Evolutionary conservation across 2,113 vertebrate species (phyloP), one percentile per base, ranked within the genome.

Genomic region (Halcyon senegalensis): DNA sequence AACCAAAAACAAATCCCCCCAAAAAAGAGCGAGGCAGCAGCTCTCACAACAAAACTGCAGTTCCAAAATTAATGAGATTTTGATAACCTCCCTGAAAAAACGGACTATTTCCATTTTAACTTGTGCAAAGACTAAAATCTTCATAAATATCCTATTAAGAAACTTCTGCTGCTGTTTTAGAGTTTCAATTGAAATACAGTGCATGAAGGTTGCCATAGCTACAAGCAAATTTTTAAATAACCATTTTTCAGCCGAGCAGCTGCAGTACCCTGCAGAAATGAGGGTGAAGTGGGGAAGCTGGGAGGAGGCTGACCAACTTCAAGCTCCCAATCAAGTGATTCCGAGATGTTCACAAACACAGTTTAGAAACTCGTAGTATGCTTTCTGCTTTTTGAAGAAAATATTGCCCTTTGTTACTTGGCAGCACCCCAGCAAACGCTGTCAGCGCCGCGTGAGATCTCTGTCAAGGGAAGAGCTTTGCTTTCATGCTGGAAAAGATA

Each of bases 141-240:
- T 96, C 92, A 84, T 94, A 53, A 89, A 94, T 95, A 96, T 91
- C 93, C 88, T 95, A 93, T 96, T 97, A 97, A 87, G 58, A 90
- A 97, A 97, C 92, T 97, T 96, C 94, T 83, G 82, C 64, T 91
- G 86, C 84, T 94, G 77, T 93, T 98, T 96, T 37, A 84, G 95
- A 87, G 97, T 97, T 97, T 83, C 85, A 59, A 50, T 87, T 95
- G 95, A 97, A 97, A 96, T 63, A 90, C 90, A 96, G 85, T 79
- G 94, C 97, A 89, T 94, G 92, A 84, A 95, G 92, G 97, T 98
- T 97, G 97, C 96, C 94, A 97, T 98, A 87, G 97, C 83, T 96
- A 98, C 46, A 30, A 93, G 87, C 95, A 95, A 93, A 94, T 97
- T 97, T 94, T 97, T 97, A 97, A 97, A 93, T 95, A 97, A 97